Evolutionary conservation across 2,113 vertebrate species (phyloP).

Genomic region (Carlito syrichta): DNA sequence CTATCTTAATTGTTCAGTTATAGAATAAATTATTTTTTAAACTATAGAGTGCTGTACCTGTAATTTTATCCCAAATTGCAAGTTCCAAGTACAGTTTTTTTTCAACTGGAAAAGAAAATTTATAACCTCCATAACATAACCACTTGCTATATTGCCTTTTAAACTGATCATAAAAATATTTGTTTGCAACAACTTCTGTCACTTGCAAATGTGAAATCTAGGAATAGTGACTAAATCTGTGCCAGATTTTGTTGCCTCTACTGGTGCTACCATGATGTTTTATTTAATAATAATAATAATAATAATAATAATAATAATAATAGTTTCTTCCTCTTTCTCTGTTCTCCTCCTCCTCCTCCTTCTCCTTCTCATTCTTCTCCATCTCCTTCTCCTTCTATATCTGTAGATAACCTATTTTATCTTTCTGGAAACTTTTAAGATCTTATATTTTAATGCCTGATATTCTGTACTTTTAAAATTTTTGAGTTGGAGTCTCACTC

Average conservation of each 20-base stretch:
- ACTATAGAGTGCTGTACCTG: neutral
- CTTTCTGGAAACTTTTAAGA: neutral
- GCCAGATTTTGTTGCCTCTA: neutral
- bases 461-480: neutral
- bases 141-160: neutral
- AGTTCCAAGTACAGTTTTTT: neutral
- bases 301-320: neutral
- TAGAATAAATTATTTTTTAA: neutral
- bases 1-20: neutral
- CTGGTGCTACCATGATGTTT: neutral
- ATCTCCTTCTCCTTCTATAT: neutral
- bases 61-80: neutral
- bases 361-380: accelerated
- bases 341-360: too few species aligned
- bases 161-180: neutral
- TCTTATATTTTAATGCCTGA: neutral
- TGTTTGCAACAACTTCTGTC: neutral
- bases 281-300: neutral
- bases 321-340: neutral
- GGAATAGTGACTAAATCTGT: neutral
- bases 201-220: neutral
- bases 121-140: neutral
- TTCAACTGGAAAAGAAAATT: neutral
- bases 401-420: neutral
- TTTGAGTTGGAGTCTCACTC: too few species aligned